These are phyloP conservation scores for Drosophila kepulauana DNA, from an alignment of 1,140 invertebrate species.

Conservation along the genomic window DNA sequence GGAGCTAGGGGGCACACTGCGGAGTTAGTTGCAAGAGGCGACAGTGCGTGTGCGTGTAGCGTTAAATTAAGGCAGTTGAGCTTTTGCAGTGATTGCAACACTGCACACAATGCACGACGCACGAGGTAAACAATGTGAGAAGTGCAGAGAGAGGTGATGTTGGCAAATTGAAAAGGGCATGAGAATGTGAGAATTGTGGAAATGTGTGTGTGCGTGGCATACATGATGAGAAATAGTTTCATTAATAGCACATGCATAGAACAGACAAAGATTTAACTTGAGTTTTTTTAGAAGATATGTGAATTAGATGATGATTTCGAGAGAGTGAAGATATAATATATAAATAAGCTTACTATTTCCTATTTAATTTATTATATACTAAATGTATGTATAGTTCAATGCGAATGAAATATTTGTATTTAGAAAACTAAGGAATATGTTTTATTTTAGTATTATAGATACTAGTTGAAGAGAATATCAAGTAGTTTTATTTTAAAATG, in stretches of 20 bases:
- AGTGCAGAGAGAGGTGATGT: not conserved
- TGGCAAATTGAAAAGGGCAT: conserved; percentile 41
- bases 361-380: no score
- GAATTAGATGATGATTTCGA: no score
- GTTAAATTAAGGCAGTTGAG: conserved; percentile 70
- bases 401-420: no score
- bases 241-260: conserved; percentile 4
- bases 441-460: no score
- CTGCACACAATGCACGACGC: conserved; percentile 25
- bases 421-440: no score
- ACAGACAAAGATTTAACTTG: not conserved
- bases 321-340: no score
- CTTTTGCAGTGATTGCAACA: conserved; percentile 34
- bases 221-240: not conserved
- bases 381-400: no score
- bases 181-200: not conserved
- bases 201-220: conserved; percentile 2
- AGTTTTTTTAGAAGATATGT: not conserved
- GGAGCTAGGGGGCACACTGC: not conserved
- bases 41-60: conserved; percentile 69
- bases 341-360: no score
- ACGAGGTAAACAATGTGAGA: conserved; percentile 18
- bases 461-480: no score
- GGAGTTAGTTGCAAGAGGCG: conserved; percentile 17
- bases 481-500: no score